phyloP scores from a whole-genome alignment of 2,797 vertebrate species.

The Acanthis flammea region DNA sequence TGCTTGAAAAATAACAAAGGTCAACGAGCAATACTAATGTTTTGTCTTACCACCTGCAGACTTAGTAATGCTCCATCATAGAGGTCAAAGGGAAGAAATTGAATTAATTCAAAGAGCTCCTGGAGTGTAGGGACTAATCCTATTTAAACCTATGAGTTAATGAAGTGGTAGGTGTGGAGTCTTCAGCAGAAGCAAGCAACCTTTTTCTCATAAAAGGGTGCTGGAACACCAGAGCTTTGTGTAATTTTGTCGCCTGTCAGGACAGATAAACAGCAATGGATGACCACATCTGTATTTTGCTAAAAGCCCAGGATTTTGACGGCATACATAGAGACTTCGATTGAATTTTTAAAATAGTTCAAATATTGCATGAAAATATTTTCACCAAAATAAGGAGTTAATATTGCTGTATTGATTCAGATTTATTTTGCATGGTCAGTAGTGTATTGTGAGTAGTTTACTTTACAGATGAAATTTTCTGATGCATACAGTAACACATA shows the following conservation, averaged over 20 bases:
- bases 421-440: not conserved
- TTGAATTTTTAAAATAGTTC: not conserved
- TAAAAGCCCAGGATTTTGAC: not conserved
- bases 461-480: not conserved
- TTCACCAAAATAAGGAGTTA: not conserved
- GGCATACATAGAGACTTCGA: not conserved
- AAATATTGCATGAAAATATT: not conserved
- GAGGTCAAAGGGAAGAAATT: not conserved
- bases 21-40: not conserved
- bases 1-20: not conserved
- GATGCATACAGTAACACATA: not conserved
- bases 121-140: not conserved
- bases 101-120: not conserved
- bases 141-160: not conserved
- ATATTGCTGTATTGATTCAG: not conserved
- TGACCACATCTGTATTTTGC: not conserved
- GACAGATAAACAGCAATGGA: not conserved
- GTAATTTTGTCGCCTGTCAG: not conserved
- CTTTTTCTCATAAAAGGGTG: not conserved
- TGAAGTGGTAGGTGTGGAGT: not conserved
- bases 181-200: not conserved
- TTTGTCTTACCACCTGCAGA: not conserved
- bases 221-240: not conserved
- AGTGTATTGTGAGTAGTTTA: not conserved
- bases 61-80: not conserved